phyloP scores from a whole-genome alignment of 2,113 vertebrate species.

The Ptyas mucosa region DNA sequence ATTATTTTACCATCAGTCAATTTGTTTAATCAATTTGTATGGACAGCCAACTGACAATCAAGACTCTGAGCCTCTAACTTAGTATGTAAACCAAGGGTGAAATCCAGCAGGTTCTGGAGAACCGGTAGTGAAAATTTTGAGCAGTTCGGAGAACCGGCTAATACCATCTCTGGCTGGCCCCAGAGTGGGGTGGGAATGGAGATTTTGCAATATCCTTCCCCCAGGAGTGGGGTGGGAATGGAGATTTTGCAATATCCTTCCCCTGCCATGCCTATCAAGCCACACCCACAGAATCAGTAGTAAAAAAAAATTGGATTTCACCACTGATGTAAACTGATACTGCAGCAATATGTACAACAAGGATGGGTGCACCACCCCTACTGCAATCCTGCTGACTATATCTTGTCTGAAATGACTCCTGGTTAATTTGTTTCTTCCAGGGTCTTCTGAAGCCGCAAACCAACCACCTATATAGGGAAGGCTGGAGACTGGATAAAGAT shows the following conservation, averaged over 20 bases:
- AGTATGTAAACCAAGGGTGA: background rate
- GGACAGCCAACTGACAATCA: background rate
- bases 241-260: too few relatives aligned
- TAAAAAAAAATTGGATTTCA: too few relatives aligned
- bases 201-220: too few relatives aligned
- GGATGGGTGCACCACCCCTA: background rate
- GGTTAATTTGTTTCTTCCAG: background rate
- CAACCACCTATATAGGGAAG: background rate
- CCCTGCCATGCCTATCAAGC: too few relatives aligned
- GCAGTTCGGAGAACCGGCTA: too few relatives aligned
- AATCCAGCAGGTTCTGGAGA: too few relatives aligned
- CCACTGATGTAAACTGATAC: background rate
- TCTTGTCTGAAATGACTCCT: background rate
- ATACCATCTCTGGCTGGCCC: too few relatives aligned
- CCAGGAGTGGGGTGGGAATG: too few relatives aligned
- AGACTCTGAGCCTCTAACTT: background rate
- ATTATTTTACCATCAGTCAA: background rate
- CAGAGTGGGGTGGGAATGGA: too few relatives aligned
- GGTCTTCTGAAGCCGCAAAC: background rate
- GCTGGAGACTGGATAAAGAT: background rate
- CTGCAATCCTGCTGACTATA: background rate
- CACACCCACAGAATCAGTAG: too few relatives aligned
- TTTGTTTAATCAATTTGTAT: background rate
- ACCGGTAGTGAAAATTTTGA: too few relatives aligned
- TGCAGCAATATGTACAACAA: background rate